Evolutionary conservation across 2,113 vertebrate genomes (phyloP).

Genomic region (Climacteris rufus): DNA sequence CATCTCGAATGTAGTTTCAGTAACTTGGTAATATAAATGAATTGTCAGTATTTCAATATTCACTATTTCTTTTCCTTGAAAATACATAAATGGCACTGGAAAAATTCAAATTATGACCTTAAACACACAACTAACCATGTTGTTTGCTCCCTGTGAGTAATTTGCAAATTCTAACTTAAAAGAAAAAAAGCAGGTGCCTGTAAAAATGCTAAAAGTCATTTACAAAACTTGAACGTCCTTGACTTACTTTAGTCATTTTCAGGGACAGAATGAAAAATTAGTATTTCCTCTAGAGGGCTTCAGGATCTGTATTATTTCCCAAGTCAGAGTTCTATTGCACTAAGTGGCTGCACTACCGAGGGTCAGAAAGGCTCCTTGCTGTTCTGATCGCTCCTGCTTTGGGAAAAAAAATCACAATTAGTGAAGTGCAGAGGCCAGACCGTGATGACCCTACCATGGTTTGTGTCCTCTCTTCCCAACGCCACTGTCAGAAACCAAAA

Average conservation of each 20-base stretch:
- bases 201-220: not conserved
- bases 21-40: not conserved
- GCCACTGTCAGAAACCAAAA: not conserved
- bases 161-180: not conserved
- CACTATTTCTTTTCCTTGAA: not conserved
- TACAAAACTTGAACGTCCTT: not conserved
- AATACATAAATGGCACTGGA: not conserved
- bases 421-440: not conserved
- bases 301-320: not conserved
- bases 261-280: conserved; percentile 21
- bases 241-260: conserved; percentile 9
- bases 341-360: not conserved
- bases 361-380: not conserved
- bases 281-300: conserved; percentile 52
- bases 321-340: not conserved
- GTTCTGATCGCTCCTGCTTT: not conserved
- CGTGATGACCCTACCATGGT: no score
- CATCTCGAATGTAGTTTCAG: not conserved
- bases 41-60: not conserved
- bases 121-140: not conserved
- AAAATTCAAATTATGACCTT: not conserved
- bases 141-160: not conserved
- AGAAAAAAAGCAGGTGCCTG: not conserved
- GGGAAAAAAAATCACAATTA: not conserved
- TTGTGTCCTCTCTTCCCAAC: not conserved